phyloP scores from a whole-genome alignment of 2,113 vertebrate genomes.

The Eleginops maclovinus region DNA sequence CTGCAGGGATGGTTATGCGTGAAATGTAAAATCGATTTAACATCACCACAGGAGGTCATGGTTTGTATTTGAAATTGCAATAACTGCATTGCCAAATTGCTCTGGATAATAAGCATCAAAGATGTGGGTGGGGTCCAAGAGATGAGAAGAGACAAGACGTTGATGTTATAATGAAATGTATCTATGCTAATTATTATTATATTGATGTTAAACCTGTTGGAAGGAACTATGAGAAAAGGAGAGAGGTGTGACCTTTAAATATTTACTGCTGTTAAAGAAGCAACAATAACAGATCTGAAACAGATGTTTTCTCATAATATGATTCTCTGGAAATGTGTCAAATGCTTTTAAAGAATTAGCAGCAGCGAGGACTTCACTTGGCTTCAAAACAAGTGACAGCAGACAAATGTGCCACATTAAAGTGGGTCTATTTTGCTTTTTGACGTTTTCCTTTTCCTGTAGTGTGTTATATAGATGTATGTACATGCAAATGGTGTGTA shows the following conservation, averaged over 20 bases:
- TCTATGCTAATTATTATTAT: too few relatives aligned
- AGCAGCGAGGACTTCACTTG: not conserved
- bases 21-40: slow-evolving; percentile 47
- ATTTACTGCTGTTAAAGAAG: slow-evolving; percentile 40
- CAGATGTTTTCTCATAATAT: slow-evolving; percentile 24
- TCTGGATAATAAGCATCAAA: slow-evolving; percentile 33
- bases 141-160: slow-evolving; percentile 33
- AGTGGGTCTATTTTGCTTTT: too few relatives aligned
- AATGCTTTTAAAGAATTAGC: slow-evolving; percentile 27
- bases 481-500: too few relatives aligned
- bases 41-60: slow-evolving; percentile 31
- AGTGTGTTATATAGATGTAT: too few relatives aligned
- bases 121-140: slow-evolving; percentile 10
- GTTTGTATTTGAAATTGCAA: slow-evolving; percentile 44
- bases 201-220: slow-evolving; percentile 35
- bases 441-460: too few relatives aligned
- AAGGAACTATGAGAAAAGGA: slow-evolving; percentile 28
- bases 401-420: slow-evolving; percentile 32
- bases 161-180: slow-evolving; percentile 37
- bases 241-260: slow-evolving; percentile 1
- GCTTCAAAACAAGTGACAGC: slow-evolving; percentile 50
- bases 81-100: slow-evolving; percentile 41
- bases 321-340: slow-evolving; percentile 32
- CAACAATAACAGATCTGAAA: slow-evolving; percentile 42
- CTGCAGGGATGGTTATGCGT: slow-evolving; percentile 10